Percentiles rank a stretch among this genome's conserved stretches.
These are phyloP conservation scores for Polypedilum pembai DNA, from an alignment of 1,140 invertebrate species.

Conservation along the genomic window DNA sequence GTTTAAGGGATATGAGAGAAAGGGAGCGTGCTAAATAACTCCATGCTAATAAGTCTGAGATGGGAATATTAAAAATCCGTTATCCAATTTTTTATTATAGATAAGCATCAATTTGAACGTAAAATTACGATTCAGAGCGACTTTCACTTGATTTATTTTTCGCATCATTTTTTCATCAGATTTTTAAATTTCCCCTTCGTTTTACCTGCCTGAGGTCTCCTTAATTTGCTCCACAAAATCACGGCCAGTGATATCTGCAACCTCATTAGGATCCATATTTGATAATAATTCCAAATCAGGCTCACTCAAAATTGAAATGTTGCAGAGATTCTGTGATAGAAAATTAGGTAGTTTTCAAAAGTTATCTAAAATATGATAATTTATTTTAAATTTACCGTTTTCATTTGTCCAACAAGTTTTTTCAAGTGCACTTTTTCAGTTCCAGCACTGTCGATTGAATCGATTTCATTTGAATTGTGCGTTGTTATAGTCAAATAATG, in stretches of 20 bases:
- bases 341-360: no score
- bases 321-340: slow-evolving; percentile 53
- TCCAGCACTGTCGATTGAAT: slow-evolving; percentile 45
- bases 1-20: no score
- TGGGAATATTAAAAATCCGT: slow-evolving; percentile 12
- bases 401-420: slow-evolving; percentile 61
- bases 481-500: slow-evolving; percentile 44
- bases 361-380: no score
- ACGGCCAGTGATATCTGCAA: slow-evolving; percentile 70
- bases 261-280: slow-evolving; percentile 76
- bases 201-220: slow-evolving; percentile 67
- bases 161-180: not conserved
- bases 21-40: no score
- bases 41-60: not conserved
- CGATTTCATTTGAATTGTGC: slow-evolving; percentile 58
- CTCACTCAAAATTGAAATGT: slow-evolving; percentile 71
- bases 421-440: slow-evolving; percentile 51
- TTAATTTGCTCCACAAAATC: slow-evolving; percentile 75
- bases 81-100: not conserved
- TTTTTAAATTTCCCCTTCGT: slow-evolving; percentile 20
- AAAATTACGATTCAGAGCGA: not conserved
- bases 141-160: not conserved
- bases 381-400: slow-evolving; percentile 42
- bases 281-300: slow-evolving; percentile 70
- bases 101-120: not conserved